Conservation (phyloP, 2,113 vertebrate genomes). For the Baryphthengus martii region DNA sequence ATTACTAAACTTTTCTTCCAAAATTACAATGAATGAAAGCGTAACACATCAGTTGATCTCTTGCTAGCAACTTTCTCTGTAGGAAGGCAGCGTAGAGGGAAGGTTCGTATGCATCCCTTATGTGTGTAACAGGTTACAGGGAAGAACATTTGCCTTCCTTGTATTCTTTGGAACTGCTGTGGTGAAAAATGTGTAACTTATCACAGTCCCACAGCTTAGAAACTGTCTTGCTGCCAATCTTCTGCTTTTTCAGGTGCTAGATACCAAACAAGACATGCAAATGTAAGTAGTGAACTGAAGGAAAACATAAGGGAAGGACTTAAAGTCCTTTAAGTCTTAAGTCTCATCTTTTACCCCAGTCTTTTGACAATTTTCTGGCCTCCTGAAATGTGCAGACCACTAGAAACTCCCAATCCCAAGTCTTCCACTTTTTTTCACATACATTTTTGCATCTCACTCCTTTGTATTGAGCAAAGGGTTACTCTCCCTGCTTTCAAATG, state of each 20-base stretch:
- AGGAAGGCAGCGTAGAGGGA: accelerated
- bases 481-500: neutral
- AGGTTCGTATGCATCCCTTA: accelerated
- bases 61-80: neutral
- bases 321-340: neutral
- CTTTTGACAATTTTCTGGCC: neutral
- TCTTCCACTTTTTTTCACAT: neutral
- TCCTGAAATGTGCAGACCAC: neutral
- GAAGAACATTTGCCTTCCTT: neutral
- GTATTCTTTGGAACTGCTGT: neutral
- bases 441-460: neutral
- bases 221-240: neutral
- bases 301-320: neutral
- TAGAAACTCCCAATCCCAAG: neutral
- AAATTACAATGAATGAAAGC: neutral
- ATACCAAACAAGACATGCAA: neutral
- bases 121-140: neutral
- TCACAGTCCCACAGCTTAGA: neutral
- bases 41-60: neutral
- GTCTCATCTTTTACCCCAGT: accelerated
- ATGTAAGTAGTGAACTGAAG: neutral
- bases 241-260: neutral
- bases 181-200: neutral
- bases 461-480: neutral
- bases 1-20: neutral